Conservation (phyloP, 1,140 invertebrate species). For the Pogonognathellus flavescens region DNA sequence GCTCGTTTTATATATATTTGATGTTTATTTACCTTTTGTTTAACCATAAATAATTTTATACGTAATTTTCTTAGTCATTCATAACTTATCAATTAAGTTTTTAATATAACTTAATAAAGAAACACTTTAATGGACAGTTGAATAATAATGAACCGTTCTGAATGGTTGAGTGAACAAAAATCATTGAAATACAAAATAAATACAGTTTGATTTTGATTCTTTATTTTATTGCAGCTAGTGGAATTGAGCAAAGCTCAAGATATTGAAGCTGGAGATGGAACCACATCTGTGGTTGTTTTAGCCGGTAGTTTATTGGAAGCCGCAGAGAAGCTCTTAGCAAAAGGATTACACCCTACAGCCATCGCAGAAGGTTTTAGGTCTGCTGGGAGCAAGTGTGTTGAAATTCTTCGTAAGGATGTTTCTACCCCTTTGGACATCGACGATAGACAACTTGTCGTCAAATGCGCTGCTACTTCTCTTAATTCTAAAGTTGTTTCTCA, state of each 20-base stretch:
- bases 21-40: too few species aligned
- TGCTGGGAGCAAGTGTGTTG: constrained; percentile 86
- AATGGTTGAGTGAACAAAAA: too few species aligned
- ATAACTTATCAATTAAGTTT: too few species aligned
- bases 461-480: constrained; percentile 96
- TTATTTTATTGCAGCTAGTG: constrained; percentile 79
- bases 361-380: constrained; percentile 98
- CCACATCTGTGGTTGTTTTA: constrained; percentile 96
- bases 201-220: background rate
- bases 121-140: too few species aligned
- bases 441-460: constrained; percentile 89
- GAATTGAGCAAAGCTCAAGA: constrained; percentile 99
- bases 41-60: too few species aligned
- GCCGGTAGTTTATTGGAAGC: constrained; percentile 96
- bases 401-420: constrained; percentile 78
- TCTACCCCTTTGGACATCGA: constrained; percentile 87
- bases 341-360: constrained; percentile 97
- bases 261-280: constrained; percentile 99
- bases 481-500: constrained; percentile 99
- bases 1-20: too few species aligned
- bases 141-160: too few species aligned
- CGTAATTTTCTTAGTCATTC: too few species aligned
- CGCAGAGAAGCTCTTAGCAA: constrained; percentile 90
- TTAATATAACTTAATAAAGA: too few species aligned
- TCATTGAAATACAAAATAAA: too few species aligned